Evolutionary conservation across 2,888 invertebrate genomes (phyloP).

Genomic region (Carabus problematicus): DNA sequence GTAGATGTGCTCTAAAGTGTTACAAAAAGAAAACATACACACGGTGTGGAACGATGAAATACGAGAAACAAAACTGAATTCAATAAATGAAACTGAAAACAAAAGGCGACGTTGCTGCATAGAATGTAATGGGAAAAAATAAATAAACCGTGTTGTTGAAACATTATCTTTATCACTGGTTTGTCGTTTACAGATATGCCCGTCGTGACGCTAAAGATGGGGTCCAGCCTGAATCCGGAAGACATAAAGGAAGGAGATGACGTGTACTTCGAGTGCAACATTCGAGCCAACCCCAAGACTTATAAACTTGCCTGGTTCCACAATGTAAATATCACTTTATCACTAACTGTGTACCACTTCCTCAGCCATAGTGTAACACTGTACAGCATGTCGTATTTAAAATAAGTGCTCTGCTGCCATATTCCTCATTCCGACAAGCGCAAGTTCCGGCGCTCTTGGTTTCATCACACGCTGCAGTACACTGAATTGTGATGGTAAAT

Average conservation of each 20-base stretch:
- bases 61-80: constrained; percentile 31
- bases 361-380: neutral
- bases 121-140: neutral
- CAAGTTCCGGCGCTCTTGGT: no score
- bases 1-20: constrained; percentile 17
- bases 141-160: constrained; percentile 10
- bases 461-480: no score
- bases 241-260: constrained; percentile 91
- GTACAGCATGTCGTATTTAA: neutral
- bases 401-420: no score
- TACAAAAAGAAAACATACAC: constrained; percentile 17
- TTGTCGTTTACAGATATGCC: constrained; percentile 73
- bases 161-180: constrained; percentile 44
- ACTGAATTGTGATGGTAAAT: no score
- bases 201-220: constrained; percentile 82
- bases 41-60: neutral
- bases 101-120: neutral
- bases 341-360: neutral
- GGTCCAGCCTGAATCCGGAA: constrained; percentile 82
- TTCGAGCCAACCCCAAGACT: constrained; percentile 83
- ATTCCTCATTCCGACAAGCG: no score
- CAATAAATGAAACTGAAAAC: constrained; percentile 26
- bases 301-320: constrained; percentile 89
- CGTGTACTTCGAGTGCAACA: constrained; percentile 87
- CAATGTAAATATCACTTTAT: constrained; percentile 70